These are phyloP conservation scores for Petrolisthes cinctipes DNA, from an alignment of 2,888 invertebrate species.

Conservation along the genomic window DNA sequence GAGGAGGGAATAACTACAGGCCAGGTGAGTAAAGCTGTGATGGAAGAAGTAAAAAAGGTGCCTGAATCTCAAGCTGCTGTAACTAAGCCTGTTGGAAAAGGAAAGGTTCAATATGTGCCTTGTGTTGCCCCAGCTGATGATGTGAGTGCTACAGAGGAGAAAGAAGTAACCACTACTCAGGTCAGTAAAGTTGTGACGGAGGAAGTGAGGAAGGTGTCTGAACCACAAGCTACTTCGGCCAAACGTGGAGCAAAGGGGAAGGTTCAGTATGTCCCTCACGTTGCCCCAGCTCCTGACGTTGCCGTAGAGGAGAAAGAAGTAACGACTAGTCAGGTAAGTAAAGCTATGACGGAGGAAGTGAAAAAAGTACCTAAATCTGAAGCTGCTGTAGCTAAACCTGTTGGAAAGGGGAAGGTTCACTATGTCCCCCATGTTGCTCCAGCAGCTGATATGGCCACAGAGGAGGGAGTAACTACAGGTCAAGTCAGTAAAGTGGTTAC, in stretches of 20 bases:
- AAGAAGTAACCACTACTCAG: too few species aligned
- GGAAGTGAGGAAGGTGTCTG: too few species aligned
- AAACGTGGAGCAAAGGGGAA: too few species aligned
- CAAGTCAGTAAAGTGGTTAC: not conserved
- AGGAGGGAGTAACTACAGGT: not conserved
- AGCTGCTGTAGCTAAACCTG: not conserved
- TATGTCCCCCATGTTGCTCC: not conserved
- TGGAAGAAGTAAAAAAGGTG: not conserved
- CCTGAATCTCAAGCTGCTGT: not conserved
- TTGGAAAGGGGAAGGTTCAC: not conserved
- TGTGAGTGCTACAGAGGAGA: not conserved
- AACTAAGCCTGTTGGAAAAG: not conserved
- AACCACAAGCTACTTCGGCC: too few species aligned
- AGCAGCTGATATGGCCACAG: not conserved
- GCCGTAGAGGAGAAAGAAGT: too few species aligned
- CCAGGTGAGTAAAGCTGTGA: not conserved
- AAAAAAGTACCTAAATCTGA: not conserved
- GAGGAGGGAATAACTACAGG: not conserved
- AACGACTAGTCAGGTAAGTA: not conserved
- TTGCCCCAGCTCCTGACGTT: not conserved
- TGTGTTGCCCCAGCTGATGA: not conserved
- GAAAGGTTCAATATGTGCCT: slow-evolving; percentile 7
- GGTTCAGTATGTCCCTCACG: not conserved
- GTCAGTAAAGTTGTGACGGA: not conserved
- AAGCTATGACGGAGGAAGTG: not conserved